Evolutionary conservation across 1,140 invertebrate species (phyloP).

Genomic region (Venturia canescens): DNA sequence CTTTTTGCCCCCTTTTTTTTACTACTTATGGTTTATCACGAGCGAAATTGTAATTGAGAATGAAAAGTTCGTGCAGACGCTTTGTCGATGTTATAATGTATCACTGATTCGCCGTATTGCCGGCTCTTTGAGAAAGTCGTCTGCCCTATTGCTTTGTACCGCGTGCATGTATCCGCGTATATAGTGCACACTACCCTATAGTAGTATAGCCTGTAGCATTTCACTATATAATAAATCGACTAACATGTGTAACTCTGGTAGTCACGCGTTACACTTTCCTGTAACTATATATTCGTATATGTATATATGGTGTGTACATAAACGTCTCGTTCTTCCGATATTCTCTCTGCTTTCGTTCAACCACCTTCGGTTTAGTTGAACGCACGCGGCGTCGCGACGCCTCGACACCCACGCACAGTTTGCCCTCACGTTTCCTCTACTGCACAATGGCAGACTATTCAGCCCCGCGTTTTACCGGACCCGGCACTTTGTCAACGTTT

Average conservation of each 20-base stretch:
- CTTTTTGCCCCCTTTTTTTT: neutral
- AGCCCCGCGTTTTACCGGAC: conserved; percentile 14
- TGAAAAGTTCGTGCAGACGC: conserved; percentile 44
- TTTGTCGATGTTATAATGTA: conserved; percentile 5
- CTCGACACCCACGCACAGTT: conserved; percentile 32
- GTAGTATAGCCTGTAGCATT: neutral
- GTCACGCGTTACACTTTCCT: conserved; percentile 6
- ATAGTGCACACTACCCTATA: neutral
- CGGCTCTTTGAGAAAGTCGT: conserved; percentile 22
- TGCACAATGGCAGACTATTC: conserved; percentile 26
- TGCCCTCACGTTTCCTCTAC: neutral
- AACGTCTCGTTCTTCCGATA: neutral
- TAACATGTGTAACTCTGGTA: conserved; percentile 23
- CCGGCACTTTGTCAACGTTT: conserved; percentile 17
- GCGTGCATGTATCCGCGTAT: neutral
- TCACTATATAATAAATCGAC: conserved; percentile 9
- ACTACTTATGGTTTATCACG: conserved; percentile 15
- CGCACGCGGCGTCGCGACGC: conserved; percentile 39
- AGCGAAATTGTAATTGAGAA: neutral
- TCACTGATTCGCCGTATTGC: neutral
- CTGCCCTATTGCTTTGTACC: conserved; percentile 7
- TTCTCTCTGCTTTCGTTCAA: conserved; percentile 26
- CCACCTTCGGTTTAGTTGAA: conserved; percentile 32
- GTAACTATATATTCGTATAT: conserved; percentile 2
- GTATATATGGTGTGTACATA: neutral